Conservation (phyloP, 2,113 vertebrate genomes). For the Silurus meridionalis region DNA sequence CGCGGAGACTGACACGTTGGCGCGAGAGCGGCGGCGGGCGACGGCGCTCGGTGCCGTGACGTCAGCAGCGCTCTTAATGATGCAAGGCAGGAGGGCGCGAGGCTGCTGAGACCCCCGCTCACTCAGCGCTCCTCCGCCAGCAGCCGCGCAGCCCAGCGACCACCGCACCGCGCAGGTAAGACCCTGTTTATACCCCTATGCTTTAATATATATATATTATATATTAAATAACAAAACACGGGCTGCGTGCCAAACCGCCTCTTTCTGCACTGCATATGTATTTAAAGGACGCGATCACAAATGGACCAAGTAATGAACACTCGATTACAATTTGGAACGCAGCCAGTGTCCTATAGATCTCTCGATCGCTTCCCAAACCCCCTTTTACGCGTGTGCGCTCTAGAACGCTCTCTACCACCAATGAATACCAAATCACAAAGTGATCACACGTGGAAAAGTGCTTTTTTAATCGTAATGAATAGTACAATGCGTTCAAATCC, state of each 20-base stretch:
- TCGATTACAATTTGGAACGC: not conserved
- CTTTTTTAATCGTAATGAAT: not conserved
- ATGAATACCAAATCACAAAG: not conserved
- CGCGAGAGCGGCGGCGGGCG: constrained; percentile 6
- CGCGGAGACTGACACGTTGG: constrained; percentile 5
- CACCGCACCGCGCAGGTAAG: constrained; percentile 42
- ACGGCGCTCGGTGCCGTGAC: constrained; percentile 67
- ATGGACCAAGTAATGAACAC: not conserved
- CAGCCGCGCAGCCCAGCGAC: constrained; percentile 26
- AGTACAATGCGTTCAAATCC: not conserved
- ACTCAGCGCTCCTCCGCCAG: constrained; percentile 39
- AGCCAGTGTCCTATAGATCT: constrained; percentile 4
- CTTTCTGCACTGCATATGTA: not conserved
- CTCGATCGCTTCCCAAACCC: not conserved
- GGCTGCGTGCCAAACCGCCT: not conserved
- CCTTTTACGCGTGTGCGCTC: not conserved
- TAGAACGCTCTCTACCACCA: not conserved
- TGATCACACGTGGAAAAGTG: not conserved
- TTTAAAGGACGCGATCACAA: not conserved
- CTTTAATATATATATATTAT: not conserved
- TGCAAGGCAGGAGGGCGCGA: constrained; percentile 56
- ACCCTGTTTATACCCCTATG: not conserved
- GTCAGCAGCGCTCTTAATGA: constrained; percentile 67
- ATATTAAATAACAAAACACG: not conserved
- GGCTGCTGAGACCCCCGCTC: constrained; percentile 38